These are phyloP conservation scores for Sander vitreus DNA, from an alignment of 2,113 vertebrate genomes.

Conservation along the genomic window DNA sequence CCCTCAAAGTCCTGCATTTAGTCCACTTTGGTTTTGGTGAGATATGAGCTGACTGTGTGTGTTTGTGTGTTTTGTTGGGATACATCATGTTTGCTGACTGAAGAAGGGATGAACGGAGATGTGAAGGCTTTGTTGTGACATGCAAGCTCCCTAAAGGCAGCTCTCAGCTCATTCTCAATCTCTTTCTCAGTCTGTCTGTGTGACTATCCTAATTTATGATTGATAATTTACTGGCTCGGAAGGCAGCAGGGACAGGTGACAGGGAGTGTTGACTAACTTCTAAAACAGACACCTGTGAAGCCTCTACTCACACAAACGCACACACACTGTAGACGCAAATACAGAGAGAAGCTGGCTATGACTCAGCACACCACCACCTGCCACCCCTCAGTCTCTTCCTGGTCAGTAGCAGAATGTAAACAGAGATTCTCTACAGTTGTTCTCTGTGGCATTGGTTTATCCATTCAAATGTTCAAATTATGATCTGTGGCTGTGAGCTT, in stretches of 20 bases:
- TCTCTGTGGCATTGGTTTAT: not conserved
- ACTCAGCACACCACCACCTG: too few relatives aligned
- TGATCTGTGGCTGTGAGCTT: not conserved
- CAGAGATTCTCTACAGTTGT: too few relatives aligned
- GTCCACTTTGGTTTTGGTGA: too few relatives aligned
- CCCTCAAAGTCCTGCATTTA: too few relatives aligned
- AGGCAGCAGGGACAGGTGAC: conserved; percentile 30
- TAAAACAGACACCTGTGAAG: not conserved
- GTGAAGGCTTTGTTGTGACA: conserved; percentile 45
- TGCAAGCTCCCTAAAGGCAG: conserved; percentile 28
- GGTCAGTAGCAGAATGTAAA: too few relatives aligned
- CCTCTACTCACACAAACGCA: not conserved
- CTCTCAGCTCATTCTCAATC: not conserved
- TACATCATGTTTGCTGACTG: conserved; percentile 23
- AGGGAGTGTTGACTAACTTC: conserved; percentile 27
- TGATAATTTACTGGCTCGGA: conserved; percentile 57
- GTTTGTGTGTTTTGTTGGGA: conserved; percentile 13
- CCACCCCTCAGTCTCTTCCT: too few relatives aligned
- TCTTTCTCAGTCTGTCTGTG: conserved; percentile 15
- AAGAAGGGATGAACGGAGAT: not conserved
- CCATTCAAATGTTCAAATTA: not conserved
- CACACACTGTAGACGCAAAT: not conserved
- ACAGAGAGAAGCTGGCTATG: not conserved
- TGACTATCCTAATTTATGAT: conserved; percentile 27
- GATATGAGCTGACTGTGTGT: not conserved